phyloP scores from a whole-genome alignment of 2,888 invertebrate genomes.

The Ditula angustiorana region DNA sequence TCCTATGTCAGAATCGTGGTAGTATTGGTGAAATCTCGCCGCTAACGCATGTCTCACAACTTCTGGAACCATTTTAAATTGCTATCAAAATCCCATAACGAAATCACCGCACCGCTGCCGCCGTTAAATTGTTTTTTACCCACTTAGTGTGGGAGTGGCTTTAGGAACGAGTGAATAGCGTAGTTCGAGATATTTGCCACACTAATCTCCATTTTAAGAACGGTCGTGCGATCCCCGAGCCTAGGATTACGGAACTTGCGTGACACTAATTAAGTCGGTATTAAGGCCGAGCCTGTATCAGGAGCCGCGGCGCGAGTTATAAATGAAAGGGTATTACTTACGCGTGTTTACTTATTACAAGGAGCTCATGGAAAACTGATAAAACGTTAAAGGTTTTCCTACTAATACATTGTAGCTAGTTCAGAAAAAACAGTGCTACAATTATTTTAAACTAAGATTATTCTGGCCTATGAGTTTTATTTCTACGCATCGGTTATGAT shows the following conservation, averaged over 20 bases:
- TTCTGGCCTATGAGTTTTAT: background rate
- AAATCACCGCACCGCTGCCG: constrained; percentile 44
- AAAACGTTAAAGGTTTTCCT: constrained; percentile 46
- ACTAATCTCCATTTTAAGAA: constrained; percentile 86
- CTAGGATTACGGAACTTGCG: constrained; percentile 85
- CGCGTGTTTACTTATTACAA: constrained; percentile 71
- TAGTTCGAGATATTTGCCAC: constrained; percentile 82
- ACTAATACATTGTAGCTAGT: too few species aligned
- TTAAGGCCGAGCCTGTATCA: constrained; percentile 83
- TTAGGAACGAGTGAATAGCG: constrained; percentile 72
- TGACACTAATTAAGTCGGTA: constrained; percentile 85
- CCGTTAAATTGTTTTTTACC: constrained; percentile 37
- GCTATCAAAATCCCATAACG: constrained; percentile 27
- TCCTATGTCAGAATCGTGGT: background rate
- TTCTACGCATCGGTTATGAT: constrained; percentile 7
- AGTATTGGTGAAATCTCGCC: background rate
- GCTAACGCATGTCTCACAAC: constrained; percentile 4
- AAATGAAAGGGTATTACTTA: constrained; percentile 84
- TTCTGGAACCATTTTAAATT: constrained; percentile 20
- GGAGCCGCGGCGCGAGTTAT: constrained; percentile 81
- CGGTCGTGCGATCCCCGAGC: constrained; percentile 81
- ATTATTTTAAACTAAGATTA: background rate
- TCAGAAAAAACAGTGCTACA: background rate
- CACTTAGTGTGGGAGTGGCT: constrained; percentile 63
- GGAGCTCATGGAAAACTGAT: constrained; percentile 53